These are phyloP conservation scores for Arenaria interpres DNA, from an alignment of 2,113 vertebrate genomes.

Conservation along the genomic window DNA sequence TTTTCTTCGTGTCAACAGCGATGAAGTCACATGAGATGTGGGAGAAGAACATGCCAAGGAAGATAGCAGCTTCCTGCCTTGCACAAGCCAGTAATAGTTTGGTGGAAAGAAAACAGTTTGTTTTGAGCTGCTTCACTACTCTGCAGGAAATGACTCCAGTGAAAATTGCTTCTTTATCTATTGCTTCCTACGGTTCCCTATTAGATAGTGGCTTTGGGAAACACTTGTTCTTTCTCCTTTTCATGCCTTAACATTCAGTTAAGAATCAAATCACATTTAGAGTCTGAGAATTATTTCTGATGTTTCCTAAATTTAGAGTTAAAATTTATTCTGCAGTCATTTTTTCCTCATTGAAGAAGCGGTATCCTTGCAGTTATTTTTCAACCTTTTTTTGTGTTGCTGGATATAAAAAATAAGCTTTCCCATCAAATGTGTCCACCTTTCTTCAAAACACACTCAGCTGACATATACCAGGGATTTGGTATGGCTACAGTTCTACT, in stretches of 20 bases:
- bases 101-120: not conserved
- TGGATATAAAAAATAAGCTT: not conserved
- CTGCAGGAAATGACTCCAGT: not conserved
- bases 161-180: not conserved
- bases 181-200: not conserved
- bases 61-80: not conserved
- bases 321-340: not conserved
- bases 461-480: not conserved
- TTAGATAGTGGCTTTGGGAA: not conserved
- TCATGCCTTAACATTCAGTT: not conserved
- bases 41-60: not conserved
- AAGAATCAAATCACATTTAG: not conserved
- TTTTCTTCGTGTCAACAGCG: not conserved
- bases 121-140: not conserved
- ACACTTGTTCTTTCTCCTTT: not conserved
- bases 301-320: not conserved
- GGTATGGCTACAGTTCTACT: not conserved
- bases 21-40: not conserved
- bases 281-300: not conserved
- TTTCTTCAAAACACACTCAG: not conserved
- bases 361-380: not conserved
- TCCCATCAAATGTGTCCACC: not conserved
- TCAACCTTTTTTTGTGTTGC: not conserved
- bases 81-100: not conserved
- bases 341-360: not conserved